Base-by-base conservation (phyloP, 1,140 invertebrate species). In the Orchesella cincta region DNA sequence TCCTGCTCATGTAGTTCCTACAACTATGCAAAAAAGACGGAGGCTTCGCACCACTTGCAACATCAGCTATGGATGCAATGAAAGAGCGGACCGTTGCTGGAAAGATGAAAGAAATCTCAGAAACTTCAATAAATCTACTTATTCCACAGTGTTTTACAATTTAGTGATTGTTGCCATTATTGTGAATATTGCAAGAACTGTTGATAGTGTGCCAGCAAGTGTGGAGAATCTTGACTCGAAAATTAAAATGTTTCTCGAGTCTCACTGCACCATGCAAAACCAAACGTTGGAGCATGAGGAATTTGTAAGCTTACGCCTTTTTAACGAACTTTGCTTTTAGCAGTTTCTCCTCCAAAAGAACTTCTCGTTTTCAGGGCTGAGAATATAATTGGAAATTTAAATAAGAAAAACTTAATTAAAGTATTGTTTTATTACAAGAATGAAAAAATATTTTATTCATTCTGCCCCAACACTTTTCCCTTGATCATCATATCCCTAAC, bases 201-300 rank as follows among this genome's bases (percentile, higher is more conserved):
- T 23, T 29, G 62, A 67, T 31, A 31, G 28, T 67, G 62, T 67
- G 2, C 62, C 62, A 67, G 14, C 62, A 67, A 67, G 8, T 33
- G 62, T 33, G 23, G 62, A 67, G 12, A 67, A 33, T n/a, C 2
- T 73, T 35, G 70, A 77, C 31, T 36, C n/a, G 14, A 74, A 57
- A 74, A 74, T 77, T 23, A 77, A 52, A 57, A 26, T 31, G 73
- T 77, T 77, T 51, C 51, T 77, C 18, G 57, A 62, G 28, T 39
- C 54, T 29, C 71, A 77, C 29, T 77, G 76, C 64, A 39, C 34
- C 33, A 26, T 35, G 28, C 73, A 67, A 74, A 77, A 77, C 64
- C 54, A 77, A 57, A 64, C 76, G 3, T 33, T 77, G n/a, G 46
- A 77, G 35, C 71, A 77, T 3, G 31, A 74, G 34, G 76, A 77